Conservation (phyloP, 2,888 invertebrate species). For the Amorpha juglandis region DNA sequence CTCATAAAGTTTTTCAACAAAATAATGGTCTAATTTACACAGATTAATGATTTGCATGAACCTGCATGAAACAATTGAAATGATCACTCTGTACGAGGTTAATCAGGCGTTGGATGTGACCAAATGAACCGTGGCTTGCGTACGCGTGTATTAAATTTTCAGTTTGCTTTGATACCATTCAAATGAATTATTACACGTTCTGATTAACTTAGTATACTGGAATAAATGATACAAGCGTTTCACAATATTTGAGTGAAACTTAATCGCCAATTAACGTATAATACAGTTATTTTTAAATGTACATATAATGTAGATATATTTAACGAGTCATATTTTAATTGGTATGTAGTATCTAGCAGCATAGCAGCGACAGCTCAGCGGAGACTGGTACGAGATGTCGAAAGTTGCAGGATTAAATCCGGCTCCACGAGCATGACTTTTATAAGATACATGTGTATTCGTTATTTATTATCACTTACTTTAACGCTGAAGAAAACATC, state of each 20-base stretch:
- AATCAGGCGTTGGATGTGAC: constrained; percentile 48
- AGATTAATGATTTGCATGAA: constrained; percentile 26
- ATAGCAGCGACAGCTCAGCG: too few species aligned
- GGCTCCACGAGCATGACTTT: too few species aligned
- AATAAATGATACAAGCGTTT: constrained; percentile 40
- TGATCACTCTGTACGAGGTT: constrained; percentile 46
- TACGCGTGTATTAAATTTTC: constrained; percentile 45
- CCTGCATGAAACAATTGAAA: constrained; percentile 29
- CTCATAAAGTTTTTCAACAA: neutral
- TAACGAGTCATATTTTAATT: too few species aligned
- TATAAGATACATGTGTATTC: too few species aligned
- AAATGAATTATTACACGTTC: constrained; percentile 40
- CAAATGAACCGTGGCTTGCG: constrained; percentile 49
- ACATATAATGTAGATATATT: too few species aligned
- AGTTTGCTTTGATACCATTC: constrained; percentile 49
- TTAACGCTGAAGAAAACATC: too few species aligned
- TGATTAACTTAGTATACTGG: constrained; percentile 31
- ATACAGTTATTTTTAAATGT: too few species aligned
- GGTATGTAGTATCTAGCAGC: too few species aligned
- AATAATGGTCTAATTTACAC: constrained; percentile 11
- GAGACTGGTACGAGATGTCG: too few species aligned
- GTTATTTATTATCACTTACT: too few species aligned
- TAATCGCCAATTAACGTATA: too few species aligned
- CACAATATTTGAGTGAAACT: constrained; percentile 36
- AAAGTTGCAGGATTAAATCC: too few species aligned